Evolutionary conservation across 2,888 invertebrate genomes (phyloP), one percentile per base, ranked within the genome.

Genomic region (Apotomis betuletana): DNA sequence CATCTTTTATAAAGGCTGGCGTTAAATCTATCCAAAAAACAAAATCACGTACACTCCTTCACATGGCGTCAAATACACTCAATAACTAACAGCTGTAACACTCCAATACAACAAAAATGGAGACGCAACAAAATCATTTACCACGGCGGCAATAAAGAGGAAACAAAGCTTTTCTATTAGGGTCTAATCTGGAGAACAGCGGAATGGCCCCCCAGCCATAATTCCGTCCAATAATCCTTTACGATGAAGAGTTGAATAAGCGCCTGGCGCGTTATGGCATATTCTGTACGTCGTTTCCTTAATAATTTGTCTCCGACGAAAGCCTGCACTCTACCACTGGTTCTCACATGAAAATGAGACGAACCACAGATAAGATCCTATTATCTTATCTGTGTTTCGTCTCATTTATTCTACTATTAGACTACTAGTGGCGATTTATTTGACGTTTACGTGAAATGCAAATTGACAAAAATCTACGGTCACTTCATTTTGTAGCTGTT

Each of bases 161-260:
- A 80, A 83, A 80, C 80, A 81, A 82, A 82, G 81, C 79, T 82
- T 81, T 83, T 80, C 80, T 83, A 83, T 83, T 83, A 82, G 78
- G 80, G 81, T 81, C 81, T 84, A 81, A 84, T 82, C 80, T 83
- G 77, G 78, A 67, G 67, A 74, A 69, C 78, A 75, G 77, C 75
- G 68, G 75, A 80, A 80, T 74, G 76, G 75, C 76, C 75, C 76
- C 77, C 75, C 74, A 76, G 75, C 77, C 78, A 79, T 84, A 79
- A 81, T 79, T 78, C 82, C 77, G 67, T 74, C 82, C 81, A 83
- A 86, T 88, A 87, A 87, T 86, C 86, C 86, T 84, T 87, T 82
- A 83, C 82, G 86, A 85, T 81, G 83, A 86, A 83, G 82, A 84
- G 84, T 84, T 82, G 79, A 85, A 85, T 84, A 84, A 85, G 79